Conservation (phyloP, 2,888 invertebrate genomes). For the Lagria hirta region DNA sequence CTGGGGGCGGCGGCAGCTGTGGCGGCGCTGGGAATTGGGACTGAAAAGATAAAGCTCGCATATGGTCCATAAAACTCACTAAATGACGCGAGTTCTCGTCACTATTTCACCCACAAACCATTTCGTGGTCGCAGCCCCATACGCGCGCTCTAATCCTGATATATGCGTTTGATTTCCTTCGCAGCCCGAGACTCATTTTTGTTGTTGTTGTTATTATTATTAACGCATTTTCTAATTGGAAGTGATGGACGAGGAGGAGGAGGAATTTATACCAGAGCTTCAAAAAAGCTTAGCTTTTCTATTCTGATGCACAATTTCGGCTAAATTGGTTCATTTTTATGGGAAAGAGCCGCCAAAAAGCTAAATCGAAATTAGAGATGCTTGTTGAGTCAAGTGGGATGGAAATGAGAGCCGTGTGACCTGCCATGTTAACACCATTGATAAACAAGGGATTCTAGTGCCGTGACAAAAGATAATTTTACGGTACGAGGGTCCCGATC, state of each 20-base stretch:
- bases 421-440: slow-evolving; percentile 27
- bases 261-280: slow-evolving; percentile 26
- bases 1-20: no score
- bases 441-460: slow-evolving; percentile 16
- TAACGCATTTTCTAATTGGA: slow-evolving; percentile 23
- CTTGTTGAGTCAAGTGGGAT: slow-evolving; percentile 28
- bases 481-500: slow-evolving; percentile 26
- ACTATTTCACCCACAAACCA: slow-evolving; percentile 51
- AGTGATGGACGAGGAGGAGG: slow-evolving; percentile 18
- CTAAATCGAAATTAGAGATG: slow-evolving; percentile 23
- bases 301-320: background rate
- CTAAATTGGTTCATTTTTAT: slow-evolving; percentile 8
- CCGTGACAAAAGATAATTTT: slow-evolving; percentile 25
- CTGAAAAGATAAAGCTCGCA: slow-evolving; percentile 47
- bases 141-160: slow-evolving; percentile 50
- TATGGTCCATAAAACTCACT: slow-evolving; percentile 49
- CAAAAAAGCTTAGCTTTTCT: background rate
- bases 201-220: slow-evolving; percentile 17
- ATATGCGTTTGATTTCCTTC: slow-evolving; percentile 52
- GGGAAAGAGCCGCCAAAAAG: slow-evolving; percentile 7
- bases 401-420: slow-evolving; percentile 35
- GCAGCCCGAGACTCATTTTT: slow-evolving; percentile 22
- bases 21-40: slow-evolving; percentile 42
- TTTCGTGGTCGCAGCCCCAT: slow-evolving; percentile 50
- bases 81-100: slow-evolving; percentile 52